Evolutionary conservation across 2,797 vertebrate genomes (phyloP), one percentile per base, ranked within the genome.

Genomic region (Limosa lapponica): DNA sequence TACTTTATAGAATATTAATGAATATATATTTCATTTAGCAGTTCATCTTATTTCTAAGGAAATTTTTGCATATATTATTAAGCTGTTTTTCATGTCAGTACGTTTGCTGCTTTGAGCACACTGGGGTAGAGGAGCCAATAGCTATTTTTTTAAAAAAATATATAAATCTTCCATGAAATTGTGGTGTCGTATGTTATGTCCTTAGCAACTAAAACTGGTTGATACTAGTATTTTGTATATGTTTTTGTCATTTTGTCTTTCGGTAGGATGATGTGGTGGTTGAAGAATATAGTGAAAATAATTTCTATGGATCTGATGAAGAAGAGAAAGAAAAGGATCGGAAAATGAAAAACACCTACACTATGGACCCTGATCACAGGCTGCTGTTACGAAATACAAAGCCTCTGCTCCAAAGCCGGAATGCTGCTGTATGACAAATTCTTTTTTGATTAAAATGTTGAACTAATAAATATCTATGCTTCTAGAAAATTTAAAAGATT

Each of bases 301-400:
- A 98, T 20, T 99, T 99, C 96, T 99, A 99, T 77, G 99, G 98
- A 41, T 99, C 99, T 2, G 99, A 99, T 4, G 98, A 99, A 90
- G 99, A 99, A 74, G 98, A 98, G 67, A 98, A 97, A 71, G 98
- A 97, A 49, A 97, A 96, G 89, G 91, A 85, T 14, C 97, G 93
- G n/a, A 92, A 94, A 41, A 39, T 54, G 44, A 97, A 95, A 72
- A 98, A 94, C 51, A 73, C 97, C 0, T 99, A 99, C 81, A 8
- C 98, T 51, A 99, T 99, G 99, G 99, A 99, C 96, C 99, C 99
- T 5, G 99, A 99, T 92, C 99, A 99, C 96, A 97, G 99, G 19
- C 98, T 99, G 69, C 97, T 99, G 67, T 98, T 99, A 72, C 98
- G 98, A 90, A 99, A 99, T 97, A 99, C 99, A 86, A 99, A 99